Percentiles rank a stretch among this genome's conserved stretches.
phyloP scores from a whole-genome alignment of 1,140 invertebrate species.

The Drosophila watanabei region DNA sequence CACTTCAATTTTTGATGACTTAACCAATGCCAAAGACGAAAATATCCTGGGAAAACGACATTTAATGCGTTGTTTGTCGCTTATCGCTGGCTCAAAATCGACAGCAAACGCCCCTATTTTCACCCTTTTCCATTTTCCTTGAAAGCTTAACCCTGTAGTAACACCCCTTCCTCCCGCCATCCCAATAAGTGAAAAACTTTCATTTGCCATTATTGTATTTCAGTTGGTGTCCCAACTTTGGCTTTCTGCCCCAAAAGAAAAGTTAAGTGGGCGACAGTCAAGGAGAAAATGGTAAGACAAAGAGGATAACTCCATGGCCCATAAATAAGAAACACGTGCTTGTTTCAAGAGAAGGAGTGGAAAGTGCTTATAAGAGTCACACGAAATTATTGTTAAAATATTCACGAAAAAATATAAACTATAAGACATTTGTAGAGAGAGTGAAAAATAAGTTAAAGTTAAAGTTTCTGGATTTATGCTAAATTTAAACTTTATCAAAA shows the following conservation, averaged over 20 bases:
- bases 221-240: slow-evolving; percentile 25
- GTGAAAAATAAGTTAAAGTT: background rate
- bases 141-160: slow-evolving; percentile 35
- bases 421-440: background rate
- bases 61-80: slow-evolving; percentile 55
- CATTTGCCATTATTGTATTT: slow-evolving; percentile 40
- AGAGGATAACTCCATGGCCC: background rate
- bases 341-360: slow-evolving; percentile 1
- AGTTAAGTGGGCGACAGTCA: slow-evolving; percentile 26
- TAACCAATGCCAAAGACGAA: slow-evolving; percentile 43
- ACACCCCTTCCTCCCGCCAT: background rate
- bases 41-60: slow-evolving; percentile 49
- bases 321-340: slow-evolving; percentile 13
- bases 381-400: slow-evolving; percentile 27
- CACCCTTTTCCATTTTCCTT: slow-evolving; percentile 6
- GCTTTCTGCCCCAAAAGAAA: slow-evolving; percentile 18
- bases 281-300: background rate
- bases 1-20: slow-evolving; percentile 79
- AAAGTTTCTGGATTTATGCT: background rate
- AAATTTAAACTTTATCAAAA: background rate
- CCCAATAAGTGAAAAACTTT: slow-evolving; percentile 35
- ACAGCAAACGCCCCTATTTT: background rate
- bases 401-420: slow-evolving; percentile 18
- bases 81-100: slow-evolving; percentile 67
- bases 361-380: slow-evolving; percentile 6